phyloP scores from a whole-genome alignment of 2,797 vertebrate genomes.

The Choloepus didactylus region DNA sequence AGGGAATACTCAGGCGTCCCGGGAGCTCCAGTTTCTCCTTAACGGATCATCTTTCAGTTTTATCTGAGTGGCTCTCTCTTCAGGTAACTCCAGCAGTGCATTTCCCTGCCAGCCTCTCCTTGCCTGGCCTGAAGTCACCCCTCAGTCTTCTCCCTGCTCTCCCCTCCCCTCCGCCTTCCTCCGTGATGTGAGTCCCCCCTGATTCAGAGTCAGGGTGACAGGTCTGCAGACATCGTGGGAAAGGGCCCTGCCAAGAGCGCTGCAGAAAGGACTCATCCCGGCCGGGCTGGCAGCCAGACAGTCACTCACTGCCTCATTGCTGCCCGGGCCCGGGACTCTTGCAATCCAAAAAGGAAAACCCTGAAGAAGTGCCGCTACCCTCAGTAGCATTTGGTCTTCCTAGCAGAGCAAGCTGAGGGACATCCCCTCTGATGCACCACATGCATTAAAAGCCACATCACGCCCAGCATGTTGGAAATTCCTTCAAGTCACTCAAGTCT shows the following conservation, averaged over 20 bases:
- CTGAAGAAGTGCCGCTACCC: neutral
- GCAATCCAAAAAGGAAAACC: neutral
- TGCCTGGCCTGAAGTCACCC: slow-evolving; percentile 79
- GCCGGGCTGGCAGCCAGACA: neutral
- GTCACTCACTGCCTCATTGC: neutral
- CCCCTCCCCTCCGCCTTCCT: slow-evolving; percentile 31
- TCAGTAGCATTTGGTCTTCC: neutral
- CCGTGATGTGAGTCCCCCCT: slow-evolving; percentile 45
- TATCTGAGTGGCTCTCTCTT: slow-evolving; percentile 79
- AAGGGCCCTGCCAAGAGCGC: neutral
- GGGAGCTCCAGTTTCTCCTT: slow-evolving; percentile 78
- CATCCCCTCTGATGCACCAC: fast-evolving
- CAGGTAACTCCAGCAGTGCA: slow-evolving; percentile 79
- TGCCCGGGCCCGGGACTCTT: neutral
- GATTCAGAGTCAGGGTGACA: slow-evolving; percentile 51
- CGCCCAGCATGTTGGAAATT: fast-evolving
- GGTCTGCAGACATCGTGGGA: slow-evolving; percentile 1
- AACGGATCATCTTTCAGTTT: slow-evolving; percentile 79
- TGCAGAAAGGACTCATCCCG: neutral
- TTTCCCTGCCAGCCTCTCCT: slow-evolving; percentile 67
- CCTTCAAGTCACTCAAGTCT: neutral
- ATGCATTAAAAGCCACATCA: neutral
- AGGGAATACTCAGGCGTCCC: slow-evolving; percentile 65
- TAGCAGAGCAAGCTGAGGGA: neutral
- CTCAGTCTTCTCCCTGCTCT: neutral